Base-by-base conservation (phyloP, 92 coral and sea anemone species). In the Epizoanthus rinbou region DNA sequence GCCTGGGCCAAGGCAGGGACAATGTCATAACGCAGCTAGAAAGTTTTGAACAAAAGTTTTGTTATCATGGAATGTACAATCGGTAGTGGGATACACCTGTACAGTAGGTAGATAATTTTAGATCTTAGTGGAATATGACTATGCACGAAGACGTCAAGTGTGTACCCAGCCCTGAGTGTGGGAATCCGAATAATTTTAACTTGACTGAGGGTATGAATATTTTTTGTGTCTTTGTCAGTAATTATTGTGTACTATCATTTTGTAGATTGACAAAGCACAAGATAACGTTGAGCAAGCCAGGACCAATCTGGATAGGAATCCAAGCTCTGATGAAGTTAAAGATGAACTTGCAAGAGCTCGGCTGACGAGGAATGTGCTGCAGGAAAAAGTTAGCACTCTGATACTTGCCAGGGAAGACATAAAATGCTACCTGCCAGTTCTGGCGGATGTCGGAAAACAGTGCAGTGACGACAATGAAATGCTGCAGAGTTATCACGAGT, bases 241-340 rank as follows among this genome's bases (percentile, higher is more conserved):
- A 43, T 43, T 43, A 43, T 8, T 43, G 50, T 43, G 50, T 43
- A 3, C 16, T 62, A 21, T 62, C 25, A 15, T 43, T 31, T 54
- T 82, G 15, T 57, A 93, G 97, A 75, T 93, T 43, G 94, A 88
- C 84, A 76, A 47, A 72, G 92, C 92, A 17, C 94, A 91, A 66
- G 91, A 93, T 82, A 88, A 78, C 52, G 97, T 93, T 39, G 88
- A 91, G 24, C 67, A 15, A 45, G 91, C 91, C 19, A 93, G 85
- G 88, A 57, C n/a, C 19, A 72, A 62, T 43, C 17, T 78, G 58
- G 73, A 76, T 35, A 70, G 72, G 66, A 74, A 78, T 14, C 45
- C 83, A 2, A 68, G 43, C 53, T 69, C 83, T 22, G 69, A 58
- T 22, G 73, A 74, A 4, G 68, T 52, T 23, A 47, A 18, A 39